phyloP scores from a whole-genome alignment of 2,888 invertebrate genomes.

The Agrilus mali region DNA sequence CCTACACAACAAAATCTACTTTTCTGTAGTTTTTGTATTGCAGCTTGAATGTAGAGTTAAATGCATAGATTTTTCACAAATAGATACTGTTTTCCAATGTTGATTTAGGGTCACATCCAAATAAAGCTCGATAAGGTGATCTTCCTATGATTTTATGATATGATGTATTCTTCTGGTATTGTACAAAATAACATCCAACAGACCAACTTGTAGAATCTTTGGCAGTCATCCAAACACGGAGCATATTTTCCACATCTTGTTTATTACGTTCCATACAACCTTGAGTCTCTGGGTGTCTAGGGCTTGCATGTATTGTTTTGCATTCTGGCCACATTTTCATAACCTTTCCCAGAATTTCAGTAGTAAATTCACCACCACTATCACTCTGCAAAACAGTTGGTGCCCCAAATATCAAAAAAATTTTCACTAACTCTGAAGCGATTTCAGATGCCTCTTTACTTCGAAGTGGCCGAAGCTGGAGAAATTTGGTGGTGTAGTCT shows the following conservation, averaged over 20 bases:
- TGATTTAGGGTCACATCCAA: slow-evolving; percentile 11
- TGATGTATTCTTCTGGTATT: slow-evolving; percentile 13
- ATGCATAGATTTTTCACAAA: too few species aligned
- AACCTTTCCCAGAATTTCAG: slow-evolving; percentile 15
- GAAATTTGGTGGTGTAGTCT: slow-evolving; percentile 25
- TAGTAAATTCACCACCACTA: slow-evolving; percentile 19
- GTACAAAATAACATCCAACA: slow-evolving; percentile 14
- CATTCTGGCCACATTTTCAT: slow-evolving; percentile 13
- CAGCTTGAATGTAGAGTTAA: too few species aligned
- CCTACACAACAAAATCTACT: too few species aligned
- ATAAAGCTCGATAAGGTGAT: slow-evolving; percentile 13
- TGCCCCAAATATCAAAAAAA: slow-evolving; percentile 13
- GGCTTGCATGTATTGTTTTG: slow-evolving; percentile 18
- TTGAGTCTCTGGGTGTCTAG: slow-evolving; percentile 17
- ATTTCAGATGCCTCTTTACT: slow-evolving; percentile 20
- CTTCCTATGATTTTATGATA: slow-evolving; percentile 8
- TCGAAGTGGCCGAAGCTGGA: slow-evolving; percentile 20
- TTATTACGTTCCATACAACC: slow-evolving; percentile 16
- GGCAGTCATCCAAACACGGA: slow-evolving; percentile 15
- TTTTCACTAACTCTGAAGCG: slow-evolving; percentile 15
- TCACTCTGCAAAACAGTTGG: slow-evolving; percentile 12
- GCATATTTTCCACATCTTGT: slow-evolving; percentile 23
- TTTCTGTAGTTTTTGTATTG: too few species aligned
- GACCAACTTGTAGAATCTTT: slow-evolving; percentile 17
- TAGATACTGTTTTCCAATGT: too few species aligned